Evolutionary conservation across 23 tunicate genomes (phyloP).

Genomic region (Styela plicata): DNA sequence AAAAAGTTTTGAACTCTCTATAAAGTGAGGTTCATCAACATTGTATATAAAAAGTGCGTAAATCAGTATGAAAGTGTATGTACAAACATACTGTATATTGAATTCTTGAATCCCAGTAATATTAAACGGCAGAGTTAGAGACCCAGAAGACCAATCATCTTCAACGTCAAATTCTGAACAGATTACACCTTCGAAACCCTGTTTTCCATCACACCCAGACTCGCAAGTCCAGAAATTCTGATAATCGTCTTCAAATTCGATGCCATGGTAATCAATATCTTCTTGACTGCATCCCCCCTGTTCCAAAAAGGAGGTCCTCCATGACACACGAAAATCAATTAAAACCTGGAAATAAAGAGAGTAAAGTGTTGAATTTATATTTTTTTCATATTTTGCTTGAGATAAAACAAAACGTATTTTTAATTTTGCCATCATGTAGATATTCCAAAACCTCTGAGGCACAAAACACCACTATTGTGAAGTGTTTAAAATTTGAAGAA

Average conservation of each 20-base stretch:
- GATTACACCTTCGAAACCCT: background rate
- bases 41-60: no score
- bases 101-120: conserved; percentile 28
- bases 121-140: conserved; percentile 1
- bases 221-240: background rate
- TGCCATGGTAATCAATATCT: background rate
- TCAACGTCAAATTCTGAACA: conserved; percentile 8
- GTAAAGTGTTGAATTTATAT: no score
- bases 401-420: no score
- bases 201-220: background rate
- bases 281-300: background rate
- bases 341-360: conserved; percentile 13
- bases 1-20: no score
- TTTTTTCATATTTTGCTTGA: no score
- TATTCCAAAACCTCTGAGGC: no score
- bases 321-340: conserved; percentile 13
- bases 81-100: no score
- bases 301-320: background rate
- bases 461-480: no score
- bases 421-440: no score
- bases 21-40: no score
- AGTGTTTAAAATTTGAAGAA: no score
- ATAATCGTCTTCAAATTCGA: background rate
- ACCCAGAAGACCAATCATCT: conserved; percentile 23
- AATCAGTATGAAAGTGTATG: no score